Evolutionary conservation across 2,113 vertebrate species (phyloP).

Genomic region (Puffinus mauretanicus): DNA sequence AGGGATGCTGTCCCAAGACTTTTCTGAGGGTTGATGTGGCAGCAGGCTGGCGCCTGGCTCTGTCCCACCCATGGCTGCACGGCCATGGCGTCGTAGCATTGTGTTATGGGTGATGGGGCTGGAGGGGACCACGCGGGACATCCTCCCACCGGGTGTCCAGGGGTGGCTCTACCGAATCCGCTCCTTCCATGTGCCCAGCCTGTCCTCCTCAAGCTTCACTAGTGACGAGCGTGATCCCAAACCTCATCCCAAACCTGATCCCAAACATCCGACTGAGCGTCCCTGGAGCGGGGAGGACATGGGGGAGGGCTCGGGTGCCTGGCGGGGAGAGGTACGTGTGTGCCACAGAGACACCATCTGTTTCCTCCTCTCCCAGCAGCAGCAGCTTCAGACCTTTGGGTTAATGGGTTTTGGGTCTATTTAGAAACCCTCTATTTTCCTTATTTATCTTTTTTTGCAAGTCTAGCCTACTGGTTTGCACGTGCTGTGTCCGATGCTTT

Average conservation of each 20-base stretch:
- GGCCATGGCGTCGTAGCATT: background rate
- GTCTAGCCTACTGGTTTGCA: background rate
- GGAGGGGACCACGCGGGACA: background rate
- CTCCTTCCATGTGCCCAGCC: background rate
- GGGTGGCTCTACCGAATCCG: background rate
- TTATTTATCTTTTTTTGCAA: background rate
- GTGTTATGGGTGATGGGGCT: background rate
- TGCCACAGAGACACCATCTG: background rate
- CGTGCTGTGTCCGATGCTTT: background rate
- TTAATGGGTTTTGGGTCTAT: background rate
- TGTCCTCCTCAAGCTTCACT: background rate
- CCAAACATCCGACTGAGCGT: background rate
- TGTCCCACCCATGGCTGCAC: background rate
- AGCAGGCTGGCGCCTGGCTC: background rate
- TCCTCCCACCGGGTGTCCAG: accelerated
- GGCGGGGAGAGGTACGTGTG: background rate
- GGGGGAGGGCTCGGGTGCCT: background rate
- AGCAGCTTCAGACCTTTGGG: background rate
- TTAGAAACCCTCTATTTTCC: background rate
- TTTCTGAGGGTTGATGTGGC: background rate
- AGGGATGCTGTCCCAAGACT: background rate
- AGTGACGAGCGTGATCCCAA: background rate
- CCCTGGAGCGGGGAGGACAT: background rate
- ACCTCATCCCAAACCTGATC: background rate
- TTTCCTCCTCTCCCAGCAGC: background rate